These are phyloP conservation scores for Pantherophis vulpinus DNA, from an alignment of 2,797 vertebrate species.

Conservation along the genomic window DNA sequence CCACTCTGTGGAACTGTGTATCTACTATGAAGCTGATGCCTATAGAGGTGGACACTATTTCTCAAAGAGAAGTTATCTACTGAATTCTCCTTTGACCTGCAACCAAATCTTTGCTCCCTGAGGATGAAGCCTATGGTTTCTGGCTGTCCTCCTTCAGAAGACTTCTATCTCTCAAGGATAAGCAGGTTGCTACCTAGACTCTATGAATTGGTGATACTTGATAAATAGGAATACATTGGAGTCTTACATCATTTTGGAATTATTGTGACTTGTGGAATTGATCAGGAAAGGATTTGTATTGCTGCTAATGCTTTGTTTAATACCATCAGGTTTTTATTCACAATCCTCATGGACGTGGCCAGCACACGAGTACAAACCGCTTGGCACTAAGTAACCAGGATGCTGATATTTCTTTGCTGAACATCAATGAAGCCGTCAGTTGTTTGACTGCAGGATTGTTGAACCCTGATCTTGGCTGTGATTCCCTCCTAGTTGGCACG, in stretches of 20 bases:
- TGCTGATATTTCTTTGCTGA: constrained; percentile 90
- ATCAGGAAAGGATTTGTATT: not conserved
- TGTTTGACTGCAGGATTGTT: constrained; percentile 86
- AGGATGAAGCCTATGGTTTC: not conserved
- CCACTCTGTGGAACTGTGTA: not conserved
- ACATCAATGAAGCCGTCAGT: constrained; percentile 93
- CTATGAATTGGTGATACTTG: not conserved
- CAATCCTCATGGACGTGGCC: constrained; percentile 86
- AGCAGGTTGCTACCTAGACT: not conserved
- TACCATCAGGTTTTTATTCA: constrained; percentile 90
- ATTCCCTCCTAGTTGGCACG: constrained; percentile 90
- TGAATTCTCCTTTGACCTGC: not conserved
- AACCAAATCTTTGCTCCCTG: not conserved
- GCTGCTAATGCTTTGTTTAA: not conserved
- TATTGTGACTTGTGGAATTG: not conserved
- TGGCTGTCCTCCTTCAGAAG: not conserved
- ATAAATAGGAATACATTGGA: not conserved
- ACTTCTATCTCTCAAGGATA: not conserved
- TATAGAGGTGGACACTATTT: not conserved
- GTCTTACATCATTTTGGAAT: not conserved
- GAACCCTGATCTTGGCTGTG: constrained; percentile 78
- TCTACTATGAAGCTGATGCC: not conserved
- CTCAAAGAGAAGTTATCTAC: not conserved
- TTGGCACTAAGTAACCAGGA: constrained; percentile 86
- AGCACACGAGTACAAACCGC: constrained; percentile 75